These are phyloP conservation scores for Drosophila lini DNA, from an alignment of 1,140 invertebrate genomes.

Conservation along the genomic window DNA sequence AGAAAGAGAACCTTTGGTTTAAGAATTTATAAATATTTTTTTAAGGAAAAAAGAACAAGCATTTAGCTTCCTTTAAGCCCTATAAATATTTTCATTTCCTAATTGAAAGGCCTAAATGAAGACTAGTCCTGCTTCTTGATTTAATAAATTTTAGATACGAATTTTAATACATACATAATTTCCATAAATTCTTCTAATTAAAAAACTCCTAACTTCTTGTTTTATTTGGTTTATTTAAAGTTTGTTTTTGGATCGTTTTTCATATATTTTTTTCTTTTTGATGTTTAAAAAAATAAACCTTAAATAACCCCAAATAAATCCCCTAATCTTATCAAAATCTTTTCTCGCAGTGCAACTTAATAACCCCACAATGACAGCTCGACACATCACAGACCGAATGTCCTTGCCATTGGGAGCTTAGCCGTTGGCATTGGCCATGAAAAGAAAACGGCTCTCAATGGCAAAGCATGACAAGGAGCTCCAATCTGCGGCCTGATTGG, in stretches of 20 bases:
- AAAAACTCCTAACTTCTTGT: background rate
- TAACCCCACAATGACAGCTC: constrained; percentile 16
- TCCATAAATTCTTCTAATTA: too few relatives aligned
- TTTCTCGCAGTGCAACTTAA: constrained; percentile 22
- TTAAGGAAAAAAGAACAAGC: too few relatives aligned
- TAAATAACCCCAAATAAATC: background rate
- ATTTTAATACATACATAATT: too few relatives aligned
- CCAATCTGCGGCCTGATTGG: constrained; percentile 37
- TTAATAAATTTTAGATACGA: background rate
- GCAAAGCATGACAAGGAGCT: constrained; percentile 22
- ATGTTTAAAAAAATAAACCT: too few relatives aligned
- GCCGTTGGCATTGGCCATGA: constrained; percentile 38
- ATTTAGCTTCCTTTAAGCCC: too few relatives aligned
- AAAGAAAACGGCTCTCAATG: constrained; percentile 38
- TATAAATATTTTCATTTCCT: too few relatives aligned
- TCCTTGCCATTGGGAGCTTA: constrained; percentile 34
- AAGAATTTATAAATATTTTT: too few relatives aligned
- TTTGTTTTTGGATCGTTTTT: background rate
- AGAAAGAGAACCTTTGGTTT: too few relatives aligned
- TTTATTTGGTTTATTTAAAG: background rate
- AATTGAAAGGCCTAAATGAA: too few relatives aligned
- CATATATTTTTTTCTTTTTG: background rate
- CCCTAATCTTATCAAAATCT: background rate
- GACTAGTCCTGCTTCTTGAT: background rate
- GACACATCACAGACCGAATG: constrained; percentile 12